Evolutionary conservation across 2,797 vertebrate genomes (phyloP).

Genomic region (Podarcis lilfordi): DNA sequence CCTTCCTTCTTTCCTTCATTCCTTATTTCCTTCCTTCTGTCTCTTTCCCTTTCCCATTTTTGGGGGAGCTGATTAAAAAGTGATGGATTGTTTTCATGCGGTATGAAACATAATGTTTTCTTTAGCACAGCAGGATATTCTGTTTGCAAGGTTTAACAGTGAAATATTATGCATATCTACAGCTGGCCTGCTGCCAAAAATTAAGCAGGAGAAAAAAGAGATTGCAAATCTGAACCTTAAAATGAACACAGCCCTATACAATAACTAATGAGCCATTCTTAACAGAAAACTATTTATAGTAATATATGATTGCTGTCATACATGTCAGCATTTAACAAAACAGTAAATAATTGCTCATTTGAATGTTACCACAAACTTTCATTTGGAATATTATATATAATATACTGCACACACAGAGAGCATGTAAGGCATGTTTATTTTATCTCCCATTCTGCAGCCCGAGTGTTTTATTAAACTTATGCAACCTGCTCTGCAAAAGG

Average conservation of each 20-base stretch:
- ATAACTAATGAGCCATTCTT: constrained; percentile 78
- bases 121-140: constrained; percentile 99
- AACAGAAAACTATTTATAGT: constrained; percentile 75
- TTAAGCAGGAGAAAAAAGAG: constrained; percentile 74
- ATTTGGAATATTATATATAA: constrained; percentile 60
- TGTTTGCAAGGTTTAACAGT: constrained; percentile 94
- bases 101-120: constrained; percentile 99
- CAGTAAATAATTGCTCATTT: constrained; percentile 80
- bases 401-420: constrained; percentile 18
- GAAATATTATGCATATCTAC: constrained; percentile 97
- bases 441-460: constrained; percentile 48
- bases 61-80: constrained; percentile 87
- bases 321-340: constrained; percentile 75
- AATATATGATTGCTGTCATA: constrained; percentile 71
- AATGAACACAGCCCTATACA: constrained; percentile 68
- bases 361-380: constrained; percentile 77
- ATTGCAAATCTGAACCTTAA: constrained; percentile 80
- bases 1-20: constrained; percentile 52
- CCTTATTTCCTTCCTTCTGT: background rate
- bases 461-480: constrained; percentile 57
- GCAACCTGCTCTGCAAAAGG: constrained; percentile 49
- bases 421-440: constrained; percentile 48
- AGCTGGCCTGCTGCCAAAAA: constrained; percentile 86
- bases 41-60: constrained; percentile 54
- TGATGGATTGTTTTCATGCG: constrained; percentile 98